A percentile compares a stretch with the other conserved stretches of the same genome.
Conservation (phyloP, 2,797 vertebrate species). For the Anomalospiza imberbis region DNA sequence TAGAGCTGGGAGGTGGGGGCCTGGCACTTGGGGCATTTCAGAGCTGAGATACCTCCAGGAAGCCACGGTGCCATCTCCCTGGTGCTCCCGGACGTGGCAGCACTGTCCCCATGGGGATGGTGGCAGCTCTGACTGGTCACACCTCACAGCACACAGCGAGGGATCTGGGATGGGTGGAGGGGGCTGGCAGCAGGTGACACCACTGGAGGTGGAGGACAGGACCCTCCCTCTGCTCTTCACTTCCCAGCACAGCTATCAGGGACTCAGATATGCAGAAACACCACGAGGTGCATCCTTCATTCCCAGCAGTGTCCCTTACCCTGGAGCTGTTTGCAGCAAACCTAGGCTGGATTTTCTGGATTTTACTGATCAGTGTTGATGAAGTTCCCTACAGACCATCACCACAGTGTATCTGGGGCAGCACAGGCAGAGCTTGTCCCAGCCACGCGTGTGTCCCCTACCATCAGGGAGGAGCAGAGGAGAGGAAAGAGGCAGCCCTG, state of each 20-base stretch:
- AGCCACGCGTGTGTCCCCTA: neutral
- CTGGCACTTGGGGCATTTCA: neutral
- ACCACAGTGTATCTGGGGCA: neutral
- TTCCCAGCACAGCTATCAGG: neutral
- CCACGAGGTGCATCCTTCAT: fast-evolving
- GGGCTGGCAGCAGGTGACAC: neutral
- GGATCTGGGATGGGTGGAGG: fast-evolving
- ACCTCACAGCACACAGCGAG: neutral
- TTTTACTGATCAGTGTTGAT: neutral
- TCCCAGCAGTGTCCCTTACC: neutral
- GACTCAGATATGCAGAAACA: neutral
- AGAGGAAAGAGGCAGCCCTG: neutral
- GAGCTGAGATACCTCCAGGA: neutral
- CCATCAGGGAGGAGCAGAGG: fast-evolving
- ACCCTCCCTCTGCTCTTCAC: neutral
- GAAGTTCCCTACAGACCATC: neutral
- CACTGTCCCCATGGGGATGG: neutral
- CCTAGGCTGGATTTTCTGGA: neutral
- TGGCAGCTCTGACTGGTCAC: neutral
- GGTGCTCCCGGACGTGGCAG: neutral
- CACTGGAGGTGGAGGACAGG: neutral
- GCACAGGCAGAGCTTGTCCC: neutral
- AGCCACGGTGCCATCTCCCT: neutral
- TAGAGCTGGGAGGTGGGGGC: neutral
- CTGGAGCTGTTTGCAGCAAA: neutral